Percentiles rank a stretch among this genome's conserved stretches.
Conservation (phyloP, 2,797 vertebrate genomes). For the Platyrinchus mystaceus region DNA sequence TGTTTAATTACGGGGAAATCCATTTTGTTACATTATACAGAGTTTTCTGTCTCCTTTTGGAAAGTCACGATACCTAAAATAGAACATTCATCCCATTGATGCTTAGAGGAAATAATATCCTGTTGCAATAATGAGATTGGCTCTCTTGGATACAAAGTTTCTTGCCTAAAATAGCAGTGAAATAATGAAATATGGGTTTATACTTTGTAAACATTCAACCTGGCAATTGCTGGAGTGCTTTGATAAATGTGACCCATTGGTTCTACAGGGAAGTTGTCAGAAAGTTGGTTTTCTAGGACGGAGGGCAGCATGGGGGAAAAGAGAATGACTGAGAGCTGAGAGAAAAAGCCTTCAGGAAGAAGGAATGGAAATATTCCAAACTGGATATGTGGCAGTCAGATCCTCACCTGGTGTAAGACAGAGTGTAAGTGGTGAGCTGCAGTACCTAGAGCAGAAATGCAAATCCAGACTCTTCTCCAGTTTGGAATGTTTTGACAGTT, state of each 20-base stretch:
- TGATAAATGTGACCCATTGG: not conserved
- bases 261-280: not conserved
- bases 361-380: not conserved
- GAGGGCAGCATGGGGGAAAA: not conserved
- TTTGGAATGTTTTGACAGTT: not conserved
- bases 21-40: accelerated
- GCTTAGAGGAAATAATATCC: not conserved
- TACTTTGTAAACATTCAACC: not conserved
- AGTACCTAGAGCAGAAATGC: not conserved
- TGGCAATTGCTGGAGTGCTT: not conserved
- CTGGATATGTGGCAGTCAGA: accelerated
- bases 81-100: not conserved
- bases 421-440: not conserved
- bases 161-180: not conserved
- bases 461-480: not conserved
- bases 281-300: accelerated
- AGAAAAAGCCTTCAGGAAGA: not conserved
- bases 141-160: not conserved
- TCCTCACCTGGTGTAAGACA: not conserved
- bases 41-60: not conserved
- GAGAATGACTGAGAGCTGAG: not conserved
- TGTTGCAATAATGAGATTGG: not conserved
- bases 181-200: not conserved
- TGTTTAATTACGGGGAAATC: not conserved
- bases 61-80: not conserved